Conservation (phyloP, 2,888 invertebrate genomes). For the Tachina grossa region DNA sequence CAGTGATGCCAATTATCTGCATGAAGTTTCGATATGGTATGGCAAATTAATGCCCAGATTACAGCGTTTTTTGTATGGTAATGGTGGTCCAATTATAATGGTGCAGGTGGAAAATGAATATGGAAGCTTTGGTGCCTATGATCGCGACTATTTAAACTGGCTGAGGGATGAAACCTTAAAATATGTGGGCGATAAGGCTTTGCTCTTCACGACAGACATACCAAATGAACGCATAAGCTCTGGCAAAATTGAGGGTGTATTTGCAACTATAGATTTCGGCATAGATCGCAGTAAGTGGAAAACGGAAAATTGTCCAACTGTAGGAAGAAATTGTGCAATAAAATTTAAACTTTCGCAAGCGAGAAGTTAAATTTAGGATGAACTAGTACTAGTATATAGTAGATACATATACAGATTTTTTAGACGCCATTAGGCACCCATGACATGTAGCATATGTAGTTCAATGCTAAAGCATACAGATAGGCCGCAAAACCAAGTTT, state of each 20-base stretch:
- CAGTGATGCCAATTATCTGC: conserved; percentile 85
- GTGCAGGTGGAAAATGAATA: conserved; percentile 96
- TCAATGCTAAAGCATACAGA: too few species aligned
- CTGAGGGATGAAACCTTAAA: conserved; percentile 86
- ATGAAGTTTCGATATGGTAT: conserved; percentile 84
- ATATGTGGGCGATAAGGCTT: conserved; percentile 83
- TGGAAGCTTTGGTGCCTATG: conserved; percentile 90
- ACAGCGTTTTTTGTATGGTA: conserved; percentile 84
- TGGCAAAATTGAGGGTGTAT: conserved; percentile 88
- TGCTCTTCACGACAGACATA: conserved; percentile 93
- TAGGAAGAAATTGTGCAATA: not conserved
- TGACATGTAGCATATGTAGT: too few species aligned
- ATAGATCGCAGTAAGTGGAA: conserved; percentile 82
- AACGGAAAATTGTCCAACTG: not conserved
- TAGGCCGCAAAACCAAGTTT: too few species aligned
- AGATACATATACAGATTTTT: too few species aligned
- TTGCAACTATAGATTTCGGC: conserved; percentile 91
- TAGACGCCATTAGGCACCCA: too few species aligned
- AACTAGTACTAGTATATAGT: too few species aligned
- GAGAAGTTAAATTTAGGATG: too few species aligned
- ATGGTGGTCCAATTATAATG: conserved; percentile 93
- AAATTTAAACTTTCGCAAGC: too few species aligned
- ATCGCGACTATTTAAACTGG: conserved; percentile 87
- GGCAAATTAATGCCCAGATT: conserved; percentile 84
- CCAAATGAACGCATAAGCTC: conserved; percentile 83